Evolutionary conservation across 2,113 vertebrate genomes (phyloP), one percentile per base, ranked within the genome.

Genomic region (Struthidea cinerea): DNA sequence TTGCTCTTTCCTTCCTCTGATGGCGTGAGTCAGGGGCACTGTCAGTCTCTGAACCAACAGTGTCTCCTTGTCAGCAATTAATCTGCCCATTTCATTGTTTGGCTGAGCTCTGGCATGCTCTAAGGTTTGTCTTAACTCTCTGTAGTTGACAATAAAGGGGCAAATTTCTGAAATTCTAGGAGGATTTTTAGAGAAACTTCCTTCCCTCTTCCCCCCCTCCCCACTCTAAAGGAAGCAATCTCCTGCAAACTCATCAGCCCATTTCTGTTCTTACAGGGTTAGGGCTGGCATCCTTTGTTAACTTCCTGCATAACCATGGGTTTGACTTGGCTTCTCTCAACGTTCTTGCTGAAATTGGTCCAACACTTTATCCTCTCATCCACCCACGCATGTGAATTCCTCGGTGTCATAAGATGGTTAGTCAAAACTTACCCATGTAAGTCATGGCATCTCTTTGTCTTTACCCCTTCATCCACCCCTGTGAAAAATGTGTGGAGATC

Each of bases 1-100:
- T 76, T 95, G 39, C 22, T 93, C 63, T 84, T 96, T 92, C 86
- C 91, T 97, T 84, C 86, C 93, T 93, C 73, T 71, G 76, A 42
- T 89, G 85, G 64, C 13, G 7, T 56, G 89, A 90, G 65, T 83
- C 84, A 84, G 74, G 84, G 42, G 32, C 39, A 27, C 68, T 52
- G 64, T 37, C 86, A 21, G 32, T 21, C 57, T 76, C 71, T 32
- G 65, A 89, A 85, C 24, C 4, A 4, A 35, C 13, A 41, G 39
- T 9, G 5, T 73, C 71, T 92, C 59, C 37, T 20, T 46, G 63
- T 77, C 3, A 1, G 83, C 64, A 39, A 63, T 86, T 61, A 59
- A 26, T 63, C 84, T 93, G 64, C 41, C 60, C 3, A 0, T 53
- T 79, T 37, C 85, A 76, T 92, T 89, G 87, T 92, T 83, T 67